These are phyloP conservation scores for Chiloscyllium plagiosum DNA, from an alignment of 2,113 vertebrate genomes.

Conservation along the genomic window DNA sequence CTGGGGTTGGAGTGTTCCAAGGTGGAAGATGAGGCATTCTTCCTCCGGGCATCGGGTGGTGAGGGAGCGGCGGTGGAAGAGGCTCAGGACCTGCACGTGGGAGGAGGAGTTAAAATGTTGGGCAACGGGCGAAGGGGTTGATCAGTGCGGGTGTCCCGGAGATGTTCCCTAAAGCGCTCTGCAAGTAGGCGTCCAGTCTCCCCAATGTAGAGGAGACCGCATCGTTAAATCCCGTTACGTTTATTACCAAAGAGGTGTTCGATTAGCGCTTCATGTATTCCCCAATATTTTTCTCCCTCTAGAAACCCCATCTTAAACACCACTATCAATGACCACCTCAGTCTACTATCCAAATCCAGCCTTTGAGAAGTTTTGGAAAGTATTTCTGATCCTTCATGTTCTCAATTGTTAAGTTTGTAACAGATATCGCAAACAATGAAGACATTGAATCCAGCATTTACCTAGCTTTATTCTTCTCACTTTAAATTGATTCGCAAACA, in stretches of 20 bases:
- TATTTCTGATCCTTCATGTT: not conserved
- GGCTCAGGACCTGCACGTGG: too few relatives aligned
- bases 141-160: too few relatives aligned
- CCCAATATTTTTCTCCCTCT: not conserved
- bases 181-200: too few relatives aligned
- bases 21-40: too few relatives aligned
- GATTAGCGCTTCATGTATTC: not conserved
- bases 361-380: not conserved
- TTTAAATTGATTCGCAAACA: conserved; percentile 96
- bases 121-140: too few relatives aligned
- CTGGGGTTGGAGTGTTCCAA: too few relatives aligned
- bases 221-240: too few relatives aligned
- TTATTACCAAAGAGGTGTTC: not conserved
- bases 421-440: not conserved
- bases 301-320: not conserved
- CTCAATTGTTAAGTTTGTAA: not conserved
- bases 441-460: conserved; percentile 44
- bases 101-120: too few relatives aligned
- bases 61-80: too few relatives aligned
- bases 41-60: too few relatives aligned
- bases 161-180: too few relatives aligned
- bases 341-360: not conserved
- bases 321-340: not conserved
- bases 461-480: conserved; percentile 92
- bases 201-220: too few relatives aligned